A percentile compares a stretch with the other conserved stretches of the same genome.
phyloP scores from a whole-genome alignment of 2,888 invertebrate genomes.

The Mayetiola destructor region DNA sequence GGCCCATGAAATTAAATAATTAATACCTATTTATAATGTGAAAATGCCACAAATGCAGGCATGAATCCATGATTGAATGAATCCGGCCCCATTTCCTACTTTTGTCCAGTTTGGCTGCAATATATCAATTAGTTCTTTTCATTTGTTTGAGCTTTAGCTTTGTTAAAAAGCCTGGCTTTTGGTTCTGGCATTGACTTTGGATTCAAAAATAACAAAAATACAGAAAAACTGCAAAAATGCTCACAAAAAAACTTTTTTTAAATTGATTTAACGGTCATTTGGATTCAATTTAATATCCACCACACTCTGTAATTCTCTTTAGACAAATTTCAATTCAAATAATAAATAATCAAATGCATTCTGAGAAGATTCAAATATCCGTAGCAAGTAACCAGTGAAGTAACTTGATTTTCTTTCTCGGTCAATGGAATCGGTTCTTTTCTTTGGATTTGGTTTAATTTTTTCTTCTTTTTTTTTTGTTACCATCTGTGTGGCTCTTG shows the following conservation, averaged over 20 bases:
- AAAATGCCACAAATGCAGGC: too few relatives aligned
- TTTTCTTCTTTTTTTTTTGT: neutral
- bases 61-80: too few relatives aligned
- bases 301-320: neutral
- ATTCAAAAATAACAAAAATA: too few relatives aligned
- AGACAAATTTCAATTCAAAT: neutral
- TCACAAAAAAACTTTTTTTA: neutral
- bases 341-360: neutral
- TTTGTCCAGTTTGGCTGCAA: too few relatives aligned
- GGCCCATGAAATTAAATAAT: too few relatives aligned
- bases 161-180: too few relatives aligned
- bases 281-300: neutral
- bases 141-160: too few relatives aligned
- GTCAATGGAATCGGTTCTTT: neutral
- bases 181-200: too few relatives aligned
- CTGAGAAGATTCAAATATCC: neutral
- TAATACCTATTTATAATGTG: too few relatives aligned
- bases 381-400: neutral
- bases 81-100: too few relatives aligned
- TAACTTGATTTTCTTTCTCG: neutral
- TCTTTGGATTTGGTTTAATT: neutral
- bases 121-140: too few relatives aligned
- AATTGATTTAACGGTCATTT: neutral
- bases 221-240: neutral
- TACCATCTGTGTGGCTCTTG: too few relatives aligned